phyloP scores from a whole-genome alignment of 1,140 invertebrate genomes.

The Microplitis mediator region DNA sequence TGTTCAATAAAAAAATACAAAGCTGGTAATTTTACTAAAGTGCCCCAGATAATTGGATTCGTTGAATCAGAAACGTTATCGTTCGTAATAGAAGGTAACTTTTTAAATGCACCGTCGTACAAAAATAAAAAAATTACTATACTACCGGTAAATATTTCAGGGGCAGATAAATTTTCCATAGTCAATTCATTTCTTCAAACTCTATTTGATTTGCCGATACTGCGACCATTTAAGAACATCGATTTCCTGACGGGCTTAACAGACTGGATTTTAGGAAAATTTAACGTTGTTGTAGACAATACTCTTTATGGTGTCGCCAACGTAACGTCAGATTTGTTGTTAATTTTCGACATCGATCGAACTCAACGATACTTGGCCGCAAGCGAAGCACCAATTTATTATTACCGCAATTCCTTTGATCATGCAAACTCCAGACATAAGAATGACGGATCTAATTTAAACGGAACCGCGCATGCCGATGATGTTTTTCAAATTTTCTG shows the following conservation, averaged over 20 bases:
- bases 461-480: neutral
- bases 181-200: too few species aligned
- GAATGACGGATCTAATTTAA: too few species aligned
- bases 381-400: conserved; percentile 14
- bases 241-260: too few species aligned
- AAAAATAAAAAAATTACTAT: too few species aligned
- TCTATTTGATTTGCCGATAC: too few species aligned
- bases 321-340: neutral
- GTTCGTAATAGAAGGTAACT: conserved; percentile 57
- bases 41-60: conserved; percentile 65
- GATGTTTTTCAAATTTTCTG: neutral
- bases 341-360: conserved; percentile 59
- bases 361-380: conserved; percentile 61
- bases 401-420: neutral
- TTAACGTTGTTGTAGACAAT: too few species aligned
- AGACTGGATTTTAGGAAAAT: neutral
- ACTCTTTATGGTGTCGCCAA: neutral
- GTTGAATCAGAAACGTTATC: conserved; percentile 65
- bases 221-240: too few species aligned
- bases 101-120: too few species aligned
- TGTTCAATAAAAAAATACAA: conserved; percentile 62
- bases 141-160: too few species aligned
- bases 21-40: conserved; percentile 59
- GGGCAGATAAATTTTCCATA: too few species aligned
- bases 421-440: neutral